Conservation (phyloP, 2,113 vertebrate species). For the Montifringilla adamsi region DNA sequence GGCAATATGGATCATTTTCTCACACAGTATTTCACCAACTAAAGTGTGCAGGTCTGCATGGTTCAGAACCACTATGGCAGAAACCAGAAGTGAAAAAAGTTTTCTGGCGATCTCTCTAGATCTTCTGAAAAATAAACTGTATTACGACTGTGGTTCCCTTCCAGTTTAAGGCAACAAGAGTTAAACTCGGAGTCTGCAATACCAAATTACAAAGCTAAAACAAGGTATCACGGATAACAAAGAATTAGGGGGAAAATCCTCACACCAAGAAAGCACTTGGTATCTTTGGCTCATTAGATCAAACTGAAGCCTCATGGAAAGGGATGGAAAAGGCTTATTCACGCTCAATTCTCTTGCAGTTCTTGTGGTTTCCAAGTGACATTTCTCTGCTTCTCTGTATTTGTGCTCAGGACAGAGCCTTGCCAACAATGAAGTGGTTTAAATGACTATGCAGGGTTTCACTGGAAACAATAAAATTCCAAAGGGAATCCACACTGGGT, state of each 20-base stretch:
- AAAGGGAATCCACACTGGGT: neutral
- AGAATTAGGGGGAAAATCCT: rapidly evolving
- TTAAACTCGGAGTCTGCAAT: neutral
- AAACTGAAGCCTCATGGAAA: neutral
- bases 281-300: neutral
- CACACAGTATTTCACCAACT: neutral
- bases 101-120: neutral
- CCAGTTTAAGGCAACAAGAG: neutral
- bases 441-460: neutral
- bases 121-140: neutral
- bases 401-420: neutral
- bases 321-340: neutral
- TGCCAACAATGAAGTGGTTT: neutral
- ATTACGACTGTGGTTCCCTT: neutral
- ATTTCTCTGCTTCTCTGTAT: neutral
- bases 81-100: neutral
- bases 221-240: neutral
- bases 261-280: neutral
- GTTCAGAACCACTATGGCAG: neutral
- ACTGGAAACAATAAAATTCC: neutral
- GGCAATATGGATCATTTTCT: neutral
- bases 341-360: neutral
- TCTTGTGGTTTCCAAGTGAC: neutral
- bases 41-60: rapidly evolving
- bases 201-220: neutral